A percentile compares a stretch with the other conserved stretches of the same genome.
phyloP scores from a whole-genome alignment of 2,113 vertebrate species.

The Sceloporus undulatus region DNA sequence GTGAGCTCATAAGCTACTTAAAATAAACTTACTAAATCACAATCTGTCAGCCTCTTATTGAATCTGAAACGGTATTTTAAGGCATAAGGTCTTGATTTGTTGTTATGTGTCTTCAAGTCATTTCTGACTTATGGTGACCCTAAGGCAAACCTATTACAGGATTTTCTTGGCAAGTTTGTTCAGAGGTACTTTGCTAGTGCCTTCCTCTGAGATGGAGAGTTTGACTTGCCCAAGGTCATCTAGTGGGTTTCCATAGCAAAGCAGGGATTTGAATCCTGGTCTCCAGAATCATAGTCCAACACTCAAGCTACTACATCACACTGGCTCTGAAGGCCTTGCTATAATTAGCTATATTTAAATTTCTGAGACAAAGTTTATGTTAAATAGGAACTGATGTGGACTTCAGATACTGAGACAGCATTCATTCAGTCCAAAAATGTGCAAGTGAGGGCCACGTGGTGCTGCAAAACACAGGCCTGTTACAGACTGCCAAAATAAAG shows the following conservation, averaged over 20 bases:
- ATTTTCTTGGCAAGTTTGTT: too few species aligned
- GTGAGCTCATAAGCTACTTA: not conserved
- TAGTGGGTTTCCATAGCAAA: too few species aligned
- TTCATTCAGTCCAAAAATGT: slow-evolving; percentile 4
- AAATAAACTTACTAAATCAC: not conserved
- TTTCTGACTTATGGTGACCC: too few species aligned
- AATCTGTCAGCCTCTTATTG: not conserved
- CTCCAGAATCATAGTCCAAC: too few species aligned
- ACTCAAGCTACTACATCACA: too few species aligned
- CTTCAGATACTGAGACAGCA: not conserved
- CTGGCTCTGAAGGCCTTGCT: not conserved
- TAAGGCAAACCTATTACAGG: too few species aligned
- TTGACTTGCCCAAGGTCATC: too few species aligned
- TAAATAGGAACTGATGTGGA: not conserved
- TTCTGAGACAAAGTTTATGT: not conserved
- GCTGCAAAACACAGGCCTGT: not conserved
- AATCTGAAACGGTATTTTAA: not conserved
- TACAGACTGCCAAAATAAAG: too few species aligned
- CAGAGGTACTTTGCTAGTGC: too few species aligned
- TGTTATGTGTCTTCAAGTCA: not conserved
- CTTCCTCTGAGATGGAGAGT: too few species aligned
- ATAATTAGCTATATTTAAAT: not conserved
- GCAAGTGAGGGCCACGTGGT: slow-evolving; percentile 1
- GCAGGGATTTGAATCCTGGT: too few species aligned
- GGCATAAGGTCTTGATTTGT: too few species aligned